Conservation (phyloP, 2,888 invertebrate genomes). For the Ceriagrion tenellum region DNA sequence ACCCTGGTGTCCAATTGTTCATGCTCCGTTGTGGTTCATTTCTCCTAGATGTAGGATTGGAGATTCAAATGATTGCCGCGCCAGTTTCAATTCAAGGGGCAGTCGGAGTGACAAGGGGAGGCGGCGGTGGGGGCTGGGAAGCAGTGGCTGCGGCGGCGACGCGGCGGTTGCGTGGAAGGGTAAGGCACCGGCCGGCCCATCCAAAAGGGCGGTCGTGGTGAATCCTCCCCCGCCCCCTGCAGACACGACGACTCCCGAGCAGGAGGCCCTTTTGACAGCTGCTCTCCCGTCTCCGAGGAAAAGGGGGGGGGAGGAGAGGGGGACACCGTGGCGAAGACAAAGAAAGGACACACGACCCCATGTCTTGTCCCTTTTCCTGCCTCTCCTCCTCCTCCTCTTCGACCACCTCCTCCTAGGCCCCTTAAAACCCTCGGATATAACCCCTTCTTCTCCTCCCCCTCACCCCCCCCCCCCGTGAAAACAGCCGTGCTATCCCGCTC, state of each 20-base stretch:
- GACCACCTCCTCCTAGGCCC: background rate
- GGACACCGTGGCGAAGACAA: slow-evolving; percentile 24
- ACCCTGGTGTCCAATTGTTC: no score
- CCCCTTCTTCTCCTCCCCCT: background rate
- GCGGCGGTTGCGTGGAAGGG: background rate
- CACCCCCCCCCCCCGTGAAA: background rate
- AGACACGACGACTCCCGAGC: background rate
- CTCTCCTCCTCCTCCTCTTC: background rate
- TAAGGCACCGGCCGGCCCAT: background rate
- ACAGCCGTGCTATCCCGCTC: slow-evolving; percentile 29
- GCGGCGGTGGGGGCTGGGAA: no score
- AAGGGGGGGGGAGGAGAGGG: background rate
- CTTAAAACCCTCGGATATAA: background rate
- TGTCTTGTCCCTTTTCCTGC: slow-evolving; percentile 57
- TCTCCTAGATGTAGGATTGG: no score
- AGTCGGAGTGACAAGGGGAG: background rate
- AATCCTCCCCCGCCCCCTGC: no score
- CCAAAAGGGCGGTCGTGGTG: background rate
- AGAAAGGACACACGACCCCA: slow-evolving; percentile 61
- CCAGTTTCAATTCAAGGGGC: background rate
- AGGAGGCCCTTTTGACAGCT: slow-evolving; percentile 48
- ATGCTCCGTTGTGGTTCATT: no score
- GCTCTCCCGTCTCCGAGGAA: slow-evolving; percentile 22
- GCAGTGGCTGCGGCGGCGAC: no score
- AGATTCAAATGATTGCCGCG: background rate